A percentile compares a stretch with the other conserved stretches of the same genome.
These are phyloP conservation scores for Lochmaea capreae DNA, from an alignment of 2,888 invertebrate species.

Conservation along the genomic window DNA sequence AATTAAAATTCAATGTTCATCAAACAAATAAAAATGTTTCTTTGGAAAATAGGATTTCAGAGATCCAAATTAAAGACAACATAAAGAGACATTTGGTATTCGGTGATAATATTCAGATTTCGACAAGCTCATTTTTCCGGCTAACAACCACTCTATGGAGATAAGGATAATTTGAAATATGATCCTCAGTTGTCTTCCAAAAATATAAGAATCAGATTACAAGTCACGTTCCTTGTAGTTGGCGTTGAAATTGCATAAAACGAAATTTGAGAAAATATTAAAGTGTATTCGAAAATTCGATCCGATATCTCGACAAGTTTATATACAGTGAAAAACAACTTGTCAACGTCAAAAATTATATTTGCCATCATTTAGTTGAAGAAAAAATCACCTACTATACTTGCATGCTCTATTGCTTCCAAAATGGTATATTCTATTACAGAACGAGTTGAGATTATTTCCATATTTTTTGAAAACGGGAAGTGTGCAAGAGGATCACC, in stretches of 20 bases:
- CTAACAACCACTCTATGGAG: conserved; percentile 8
- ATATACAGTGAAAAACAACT: background rate
- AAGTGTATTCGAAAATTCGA: background rate
- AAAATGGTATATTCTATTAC: no score
- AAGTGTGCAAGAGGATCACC: no score
- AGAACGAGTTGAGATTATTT: no score
- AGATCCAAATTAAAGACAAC: background rate
- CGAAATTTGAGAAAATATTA: background rate
- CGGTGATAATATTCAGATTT: conserved; percentile 1
- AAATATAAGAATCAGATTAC: background rate
- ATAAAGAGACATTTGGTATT: background rate
- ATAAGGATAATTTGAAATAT: conserved; percentile 17
- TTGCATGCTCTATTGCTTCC: no score
- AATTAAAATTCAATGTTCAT: no score
- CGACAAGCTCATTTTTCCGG: conserved; percentile 6
- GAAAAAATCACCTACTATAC: no score
- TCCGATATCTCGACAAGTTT: background rate
- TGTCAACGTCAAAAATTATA: no score
- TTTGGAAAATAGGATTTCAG: no score
- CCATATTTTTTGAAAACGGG: no score
- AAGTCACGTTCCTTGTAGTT: background rate
- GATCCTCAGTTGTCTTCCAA: conserved; percentile 1
- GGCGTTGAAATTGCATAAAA: background rate
- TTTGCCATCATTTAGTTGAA: no score
- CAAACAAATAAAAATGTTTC: no score